Conservation (phyloP, 2,113 vertebrate genomes). For the Arenaria interpres region DNA sequence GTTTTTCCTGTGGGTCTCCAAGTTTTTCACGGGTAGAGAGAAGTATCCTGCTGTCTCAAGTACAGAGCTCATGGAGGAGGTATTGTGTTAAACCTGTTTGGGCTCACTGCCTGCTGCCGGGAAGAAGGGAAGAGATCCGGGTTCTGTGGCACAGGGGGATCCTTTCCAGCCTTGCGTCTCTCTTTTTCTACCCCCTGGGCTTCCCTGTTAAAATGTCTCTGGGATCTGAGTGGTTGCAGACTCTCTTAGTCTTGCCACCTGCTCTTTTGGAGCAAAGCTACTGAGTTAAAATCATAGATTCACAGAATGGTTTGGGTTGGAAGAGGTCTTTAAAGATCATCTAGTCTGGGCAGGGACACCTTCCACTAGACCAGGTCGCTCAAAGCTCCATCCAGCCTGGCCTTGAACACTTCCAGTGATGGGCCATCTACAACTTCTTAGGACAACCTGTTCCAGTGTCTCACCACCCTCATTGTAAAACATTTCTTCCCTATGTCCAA, state of each 20-base stretch:
- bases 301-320: neutral
- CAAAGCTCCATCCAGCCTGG: neutral
- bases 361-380: neutral
- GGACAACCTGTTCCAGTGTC: neutral
- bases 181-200: neutral
- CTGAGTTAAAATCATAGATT: neutral
- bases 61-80: neutral
- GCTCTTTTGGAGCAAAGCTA: neutral
- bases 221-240: neutral
- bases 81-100: neutral
- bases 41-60: neutral
- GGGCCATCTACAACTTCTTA: neutral
- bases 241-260: neutral
- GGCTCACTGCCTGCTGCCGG: neutral
- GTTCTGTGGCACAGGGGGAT: rapidly evolving
- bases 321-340: neutral
- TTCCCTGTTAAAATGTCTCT: neutral
- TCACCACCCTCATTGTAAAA: neutral
- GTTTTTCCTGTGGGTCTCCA: neutral
- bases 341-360: neutral
- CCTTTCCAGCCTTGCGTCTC: neutral
- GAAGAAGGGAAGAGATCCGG: neutral
- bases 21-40: neutral
- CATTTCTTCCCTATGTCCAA: neutral
- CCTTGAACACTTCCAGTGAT: neutral